These are phyloP conservation scores for Lamellibrachia satsuma DNA, from an alignment of 2,888 invertebrate species.

Conservation along the genomic window DNA sequence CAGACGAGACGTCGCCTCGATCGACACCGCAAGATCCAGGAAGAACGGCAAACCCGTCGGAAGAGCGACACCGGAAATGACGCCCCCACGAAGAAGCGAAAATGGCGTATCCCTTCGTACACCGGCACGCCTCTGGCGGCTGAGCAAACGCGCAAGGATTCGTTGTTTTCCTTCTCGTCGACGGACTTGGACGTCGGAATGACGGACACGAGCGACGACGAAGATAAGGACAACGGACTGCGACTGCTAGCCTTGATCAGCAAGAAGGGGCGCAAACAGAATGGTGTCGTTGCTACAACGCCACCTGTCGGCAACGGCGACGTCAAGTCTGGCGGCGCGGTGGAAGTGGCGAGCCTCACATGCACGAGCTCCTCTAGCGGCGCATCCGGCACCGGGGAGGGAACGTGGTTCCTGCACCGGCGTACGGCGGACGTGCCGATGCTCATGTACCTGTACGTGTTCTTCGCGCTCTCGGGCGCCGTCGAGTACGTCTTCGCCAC, in stretches of 20 bases:
- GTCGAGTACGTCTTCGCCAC: not conserved
- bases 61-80: not conserved
- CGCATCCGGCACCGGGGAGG: not conserved
- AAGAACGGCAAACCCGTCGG: not conserved
- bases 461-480: not conserved
- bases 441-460: conserved; percentile 6
- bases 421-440: not conserved
- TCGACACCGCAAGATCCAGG: not conserved
- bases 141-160: not conserved
- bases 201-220: conserved; percentile 17
- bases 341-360: not conserved
- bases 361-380: not conserved
- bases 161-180: conserved; percentile 10
- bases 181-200: not conserved
- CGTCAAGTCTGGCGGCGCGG: not conserved
- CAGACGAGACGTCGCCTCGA: not conserved
- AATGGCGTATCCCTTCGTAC: not conserved
- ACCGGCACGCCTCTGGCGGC: not conserved
- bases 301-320: not conserved
- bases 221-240: conserved; percentile 1
- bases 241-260: not conserved
- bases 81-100: not conserved
- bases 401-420: not conserved
- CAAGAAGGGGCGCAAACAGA: not conserved
- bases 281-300: not conserved